These are phyloP conservation scores for Antedon bifida DNA, from an alignment of 35 echinoderm and acorn worm genomes.

Conservation along the genomic window DNA sequence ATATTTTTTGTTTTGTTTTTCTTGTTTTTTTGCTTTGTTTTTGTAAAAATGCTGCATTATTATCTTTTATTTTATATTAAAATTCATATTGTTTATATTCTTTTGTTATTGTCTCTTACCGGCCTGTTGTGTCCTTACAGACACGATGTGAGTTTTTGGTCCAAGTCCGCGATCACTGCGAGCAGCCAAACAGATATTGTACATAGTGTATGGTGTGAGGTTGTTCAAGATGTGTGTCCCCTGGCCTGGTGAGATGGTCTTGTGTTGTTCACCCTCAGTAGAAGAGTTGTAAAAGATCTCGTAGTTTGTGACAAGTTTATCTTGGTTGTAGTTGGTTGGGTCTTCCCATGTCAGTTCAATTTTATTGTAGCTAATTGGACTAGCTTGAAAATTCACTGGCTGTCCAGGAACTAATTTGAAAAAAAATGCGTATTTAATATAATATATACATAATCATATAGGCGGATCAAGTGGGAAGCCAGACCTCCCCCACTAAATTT, in stretches of 20 bases:
- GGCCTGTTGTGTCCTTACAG: slow-evolving; percentile 66
- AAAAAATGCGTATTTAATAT: not conserved
- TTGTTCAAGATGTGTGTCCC: slow-evolving; percentile 31
- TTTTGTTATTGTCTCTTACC: slow-evolving; percentile 12
- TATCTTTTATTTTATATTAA: no score
- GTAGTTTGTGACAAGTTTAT: slow-evolving; percentile 21
- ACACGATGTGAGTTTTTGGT: slow-evolving; percentile 58
- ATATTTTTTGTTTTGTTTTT: no score
- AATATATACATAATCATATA: not conserved
- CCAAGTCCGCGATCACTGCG: slow-evolving; percentile 49
- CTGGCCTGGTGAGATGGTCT: slow-evolving; percentile 31
- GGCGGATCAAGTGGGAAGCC: no score
- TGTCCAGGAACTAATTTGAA: slow-evolving; percentile 56
- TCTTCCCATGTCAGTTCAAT: slow-evolving; percentile 66
- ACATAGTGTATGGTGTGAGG: slow-evolving; percentile 71
- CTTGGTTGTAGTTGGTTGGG: slow-evolving; percentile 35
- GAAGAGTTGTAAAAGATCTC: slow-evolving; percentile 92
- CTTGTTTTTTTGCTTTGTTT: no score
- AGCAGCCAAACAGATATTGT: slow-evolving; percentile 76
- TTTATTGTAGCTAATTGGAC: slow-evolving; percentile 39
- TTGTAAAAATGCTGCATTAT: no score
- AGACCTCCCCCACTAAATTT: no score
- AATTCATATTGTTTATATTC: no score
- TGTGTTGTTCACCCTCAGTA: slow-evolving; percentile 13
- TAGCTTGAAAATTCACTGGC: slow-evolving; percentile 60